Percentiles rank a stretch among this genome's conserved stretches.
These are phyloP conservation scores for Zaprionus nigranus DNA, from an alignment of 1,140 invertebrate genomes.

Conservation along the genomic window DNA sequence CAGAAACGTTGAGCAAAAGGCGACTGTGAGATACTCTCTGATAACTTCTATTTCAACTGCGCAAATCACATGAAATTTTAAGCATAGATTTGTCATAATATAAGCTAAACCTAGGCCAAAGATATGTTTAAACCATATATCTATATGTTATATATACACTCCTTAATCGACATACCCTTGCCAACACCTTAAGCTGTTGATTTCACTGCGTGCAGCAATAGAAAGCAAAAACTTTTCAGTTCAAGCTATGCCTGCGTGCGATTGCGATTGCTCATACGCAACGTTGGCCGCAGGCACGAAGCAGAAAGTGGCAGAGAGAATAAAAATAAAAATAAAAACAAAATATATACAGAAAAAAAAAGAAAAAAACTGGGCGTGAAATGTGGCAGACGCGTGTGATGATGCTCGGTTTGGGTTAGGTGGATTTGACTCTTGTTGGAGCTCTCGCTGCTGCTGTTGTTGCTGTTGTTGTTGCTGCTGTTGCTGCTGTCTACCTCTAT, in stretches of 20 bases:
- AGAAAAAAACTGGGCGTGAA: conserved; percentile 32
- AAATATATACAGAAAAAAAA: background rate
- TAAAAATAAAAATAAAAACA: conserved; percentile 21
- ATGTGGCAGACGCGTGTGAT: conserved; percentile 10
- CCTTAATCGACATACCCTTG: no score
- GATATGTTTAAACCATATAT: background rate
- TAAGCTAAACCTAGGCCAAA: background rate
- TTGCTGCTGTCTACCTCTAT: conserved; percentile 1
- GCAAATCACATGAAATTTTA: background rate
- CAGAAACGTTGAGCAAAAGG: background rate
- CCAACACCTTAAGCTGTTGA: background rate
- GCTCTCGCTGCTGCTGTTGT: background rate
- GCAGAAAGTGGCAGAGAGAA: background rate
- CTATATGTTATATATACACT: no score
- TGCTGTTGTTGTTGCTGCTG: background rate
- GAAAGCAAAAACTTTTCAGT: conserved; percentile 30
- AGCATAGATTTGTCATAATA: background rate
- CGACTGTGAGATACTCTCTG: background rate
- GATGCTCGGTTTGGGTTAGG: conserved; percentile 13
- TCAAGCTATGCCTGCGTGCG: conserved; percentile 31
- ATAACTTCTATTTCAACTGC: background rate
- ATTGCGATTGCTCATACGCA: conserved; percentile 75
- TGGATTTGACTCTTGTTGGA: background rate
- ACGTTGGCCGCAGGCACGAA: conserved; percentile 34
- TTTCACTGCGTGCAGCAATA: background rate